Conservation (phyloP, 2,797 vertebrate species). For the Poeciliopsis infans region DNA sequence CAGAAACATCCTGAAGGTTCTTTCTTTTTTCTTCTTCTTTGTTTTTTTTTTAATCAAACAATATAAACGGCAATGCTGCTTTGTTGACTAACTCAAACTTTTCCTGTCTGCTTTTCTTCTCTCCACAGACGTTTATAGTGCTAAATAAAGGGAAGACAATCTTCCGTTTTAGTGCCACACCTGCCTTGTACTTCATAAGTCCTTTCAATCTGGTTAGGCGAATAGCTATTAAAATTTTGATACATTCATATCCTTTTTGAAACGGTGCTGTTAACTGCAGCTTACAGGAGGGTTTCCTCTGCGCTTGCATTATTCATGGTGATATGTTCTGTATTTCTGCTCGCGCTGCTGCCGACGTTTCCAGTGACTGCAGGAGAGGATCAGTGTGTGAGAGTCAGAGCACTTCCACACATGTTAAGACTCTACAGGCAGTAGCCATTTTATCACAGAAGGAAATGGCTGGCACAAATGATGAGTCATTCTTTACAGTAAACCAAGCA, state of each 20-base stretch:
- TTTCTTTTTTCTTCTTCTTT: no score
- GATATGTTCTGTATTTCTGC: constrained; percentile 49
- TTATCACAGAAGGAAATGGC: constrained; percentile 42
- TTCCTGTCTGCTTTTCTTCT: constrained; percentile 79
- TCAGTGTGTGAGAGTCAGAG: constrained; percentile 12
- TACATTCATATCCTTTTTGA: constrained; percentile 99
- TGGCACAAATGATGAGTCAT: constrained; percentile 63
- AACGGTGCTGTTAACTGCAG: constrained; percentile 56
- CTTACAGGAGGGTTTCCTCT: constrained; percentile 61
- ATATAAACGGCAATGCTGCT: background rate
- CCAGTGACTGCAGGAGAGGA: constrained; percentile 33
- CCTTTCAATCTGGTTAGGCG: constrained; percentile 97
- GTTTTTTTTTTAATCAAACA: constrained; percentile 12
- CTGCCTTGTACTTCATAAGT: constrained; percentile 99
- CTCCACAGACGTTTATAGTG: constrained; percentile 99
- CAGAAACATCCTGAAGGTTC: constrained; percentile 50
- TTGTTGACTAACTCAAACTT: constrained; percentile 34
- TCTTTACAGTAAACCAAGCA: constrained; percentile 41
- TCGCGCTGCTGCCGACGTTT: constrained; percentile 38
- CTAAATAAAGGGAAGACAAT: constrained; percentile 99
- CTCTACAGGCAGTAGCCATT: constrained; percentile 45
- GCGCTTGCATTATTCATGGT: constrained; percentile 67
- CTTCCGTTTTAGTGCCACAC: constrained; percentile 99
- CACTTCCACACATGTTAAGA: constrained; percentile 8
- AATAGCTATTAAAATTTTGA: constrained; percentile 99